Conservation (phyloP, 2,888 invertebrate species). For the Pterostichus niger region DNA sequence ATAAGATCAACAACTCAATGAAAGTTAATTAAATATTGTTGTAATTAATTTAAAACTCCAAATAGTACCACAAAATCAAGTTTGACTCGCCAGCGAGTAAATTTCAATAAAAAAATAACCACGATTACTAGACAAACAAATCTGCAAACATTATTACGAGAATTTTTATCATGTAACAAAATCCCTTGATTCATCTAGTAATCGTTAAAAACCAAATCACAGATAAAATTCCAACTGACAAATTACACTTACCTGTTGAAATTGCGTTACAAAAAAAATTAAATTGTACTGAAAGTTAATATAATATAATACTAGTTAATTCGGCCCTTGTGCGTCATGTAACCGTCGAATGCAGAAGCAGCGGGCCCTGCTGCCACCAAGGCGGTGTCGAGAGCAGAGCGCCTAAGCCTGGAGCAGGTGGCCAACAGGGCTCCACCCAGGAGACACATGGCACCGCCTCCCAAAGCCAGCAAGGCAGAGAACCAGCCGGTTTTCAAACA, state of each 20-base stretch:
- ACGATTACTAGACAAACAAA: slow-evolving; percentile 1
- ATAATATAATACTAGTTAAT: slow-evolving; percentile 72
- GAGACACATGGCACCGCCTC: slow-evolving; percentile 81
- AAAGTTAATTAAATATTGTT: slow-evolving; percentile 17
- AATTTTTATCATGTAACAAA: not conserved
- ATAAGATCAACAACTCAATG: slow-evolving; percentile 51
- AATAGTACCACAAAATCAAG: slow-evolving; percentile 18
- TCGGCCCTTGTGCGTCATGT: slow-evolving; percentile 77
- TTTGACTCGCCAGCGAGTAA: slow-evolving; percentile 61
- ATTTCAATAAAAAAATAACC: slow-evolving; percentile 18
- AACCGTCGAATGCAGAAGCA: slow-evolving; percentile 75
- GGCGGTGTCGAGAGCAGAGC: slow-evolving; percentile 78
- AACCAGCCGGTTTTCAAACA: slow-evolving; percentile 79
- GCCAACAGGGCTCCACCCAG: slow-evolving; percentile 86
- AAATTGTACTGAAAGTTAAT: slow-evolving; percentile 46
- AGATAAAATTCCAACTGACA: slow-evolving; percentile 2
- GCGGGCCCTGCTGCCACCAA: slow-evolving; percentile 70
- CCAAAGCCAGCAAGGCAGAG: slow-evolving; percentile 78
- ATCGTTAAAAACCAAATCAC: slow-evolving; percentile 3
- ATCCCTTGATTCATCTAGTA: not conserved
- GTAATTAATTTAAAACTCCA: slow-evolving; percentile 39
- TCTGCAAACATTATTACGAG: not conserved
- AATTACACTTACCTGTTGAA: not conserved
- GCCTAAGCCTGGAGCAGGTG: slow-evolving; percentile 87
- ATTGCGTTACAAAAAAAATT: slow-evolving; percentile 33